These are phyloP conservation scores for Eudasyphora cyanicolor DNA, from an alignment of 2,888 invertebrate species.

Conservation along the genomic window DNA sequence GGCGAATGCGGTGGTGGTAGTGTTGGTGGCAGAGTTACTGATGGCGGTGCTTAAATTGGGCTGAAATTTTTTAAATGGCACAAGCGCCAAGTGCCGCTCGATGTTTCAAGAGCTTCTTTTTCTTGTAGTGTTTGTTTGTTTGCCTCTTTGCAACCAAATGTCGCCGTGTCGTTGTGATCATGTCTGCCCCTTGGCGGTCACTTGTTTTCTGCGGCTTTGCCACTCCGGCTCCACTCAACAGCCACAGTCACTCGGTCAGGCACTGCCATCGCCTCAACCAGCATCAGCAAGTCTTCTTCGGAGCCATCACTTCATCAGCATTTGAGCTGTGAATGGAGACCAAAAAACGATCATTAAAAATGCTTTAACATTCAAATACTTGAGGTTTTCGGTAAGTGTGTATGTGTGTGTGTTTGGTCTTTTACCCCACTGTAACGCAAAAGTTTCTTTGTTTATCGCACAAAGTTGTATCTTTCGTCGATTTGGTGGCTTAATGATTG, in stretches of 20 bases:
- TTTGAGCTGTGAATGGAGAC: neutral
- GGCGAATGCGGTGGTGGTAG: neutral
- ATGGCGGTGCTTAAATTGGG: slow-evolving; percentile 44
- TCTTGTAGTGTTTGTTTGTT: neutral
- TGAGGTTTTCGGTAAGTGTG: neutral
- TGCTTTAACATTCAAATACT: slow-evolving; percentile 28
- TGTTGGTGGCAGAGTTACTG: neutral
- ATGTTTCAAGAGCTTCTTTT: neutral
- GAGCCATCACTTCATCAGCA: neutral
- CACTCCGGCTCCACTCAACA: neutral
- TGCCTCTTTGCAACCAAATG: slow-evolving; percentile 8
- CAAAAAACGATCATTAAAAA: slow-evolving; percentile 32
- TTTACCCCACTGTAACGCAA: neutral
- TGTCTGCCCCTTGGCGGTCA: slow-evolving; percentile 29
- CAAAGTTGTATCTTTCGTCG: neutral
- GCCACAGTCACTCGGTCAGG: neutral
- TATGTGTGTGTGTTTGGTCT: no score
- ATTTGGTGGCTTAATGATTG: slow-evolving; percentile 29
- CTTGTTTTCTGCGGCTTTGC: slow-evolving; percentile 7
- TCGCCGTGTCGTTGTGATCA: slow-evolving; percentile 6
- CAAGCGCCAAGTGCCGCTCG: slow-evolving; percentile 42
- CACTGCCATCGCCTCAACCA: neutral
- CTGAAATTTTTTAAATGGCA: slow-evolving; percentile 52
- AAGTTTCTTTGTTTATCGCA: slow-evolving; percentile 7
- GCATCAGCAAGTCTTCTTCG: neutral